Evolutionary conservation across 2,888 invertebrate genomes (phyloP).

Genomic region (Agrypnus murinus): DNA sequence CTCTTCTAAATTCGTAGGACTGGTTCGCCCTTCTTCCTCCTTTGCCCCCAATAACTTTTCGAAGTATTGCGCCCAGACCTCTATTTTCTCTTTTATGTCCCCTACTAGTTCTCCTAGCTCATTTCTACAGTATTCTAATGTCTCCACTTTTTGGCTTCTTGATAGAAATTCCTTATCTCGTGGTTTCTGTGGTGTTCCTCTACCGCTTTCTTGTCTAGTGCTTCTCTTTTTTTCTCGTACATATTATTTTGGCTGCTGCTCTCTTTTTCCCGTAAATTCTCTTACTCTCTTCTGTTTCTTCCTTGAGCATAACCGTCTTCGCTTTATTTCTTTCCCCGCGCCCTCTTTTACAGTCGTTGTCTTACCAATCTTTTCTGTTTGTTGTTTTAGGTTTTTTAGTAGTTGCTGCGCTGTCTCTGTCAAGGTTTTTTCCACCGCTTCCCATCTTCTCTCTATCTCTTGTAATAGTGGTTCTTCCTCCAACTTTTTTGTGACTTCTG

Average conservation of each 20-base stretch:
- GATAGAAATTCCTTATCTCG: not conserved
- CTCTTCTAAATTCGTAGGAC: slow-evolving; percentile 5
- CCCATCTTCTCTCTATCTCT: slow-evolving; percentile 26
- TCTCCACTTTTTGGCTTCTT: slow-evolving; percentile 7
- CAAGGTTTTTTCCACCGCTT: slow-evolving; percentile 26
- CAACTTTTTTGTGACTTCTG: slow-evolving; percentile 26
- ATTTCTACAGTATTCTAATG: slow-evolving; percentile 15
- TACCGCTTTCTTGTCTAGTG: no score
- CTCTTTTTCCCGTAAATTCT: slow-evolving; percentile 11
- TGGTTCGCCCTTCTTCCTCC: slow-evolving; percentile 15
- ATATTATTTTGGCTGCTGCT: slow-evolving; percentile 13
- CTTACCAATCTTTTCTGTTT: slow-evolving; percentile 35
- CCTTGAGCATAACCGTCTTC: slow-evolving; percentile 7
- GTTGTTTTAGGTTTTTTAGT: slow-evolving; percentile 31
- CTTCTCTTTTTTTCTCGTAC: not conserved
- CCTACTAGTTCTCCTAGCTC: slow-evolving; percentile 18
- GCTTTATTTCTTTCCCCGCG: slow-evolving; percentile 25
- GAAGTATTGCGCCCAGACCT: slow-evolving; percentile 12
- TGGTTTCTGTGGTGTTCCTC: slow-evolving; percentile 5
- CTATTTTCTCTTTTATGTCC: slow-evolving; percentile 13
- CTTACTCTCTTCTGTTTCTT: slow-evolving; percentile 20
- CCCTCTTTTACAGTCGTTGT: slow-evolving; percentile 25
- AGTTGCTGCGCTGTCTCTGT: slow-evolving; percentile 29
- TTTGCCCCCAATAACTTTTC: slow-evolving; percentile 16
- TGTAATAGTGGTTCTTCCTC: slow-evolving; percentile 26